A percentile compares a stretch with the other conserved stretches of the same genome.
These are phyloP conservation scores for Formica selysi DNA, from an alignment of 1,140 invertebrate species.

Conservation along the genomic window DNA sequence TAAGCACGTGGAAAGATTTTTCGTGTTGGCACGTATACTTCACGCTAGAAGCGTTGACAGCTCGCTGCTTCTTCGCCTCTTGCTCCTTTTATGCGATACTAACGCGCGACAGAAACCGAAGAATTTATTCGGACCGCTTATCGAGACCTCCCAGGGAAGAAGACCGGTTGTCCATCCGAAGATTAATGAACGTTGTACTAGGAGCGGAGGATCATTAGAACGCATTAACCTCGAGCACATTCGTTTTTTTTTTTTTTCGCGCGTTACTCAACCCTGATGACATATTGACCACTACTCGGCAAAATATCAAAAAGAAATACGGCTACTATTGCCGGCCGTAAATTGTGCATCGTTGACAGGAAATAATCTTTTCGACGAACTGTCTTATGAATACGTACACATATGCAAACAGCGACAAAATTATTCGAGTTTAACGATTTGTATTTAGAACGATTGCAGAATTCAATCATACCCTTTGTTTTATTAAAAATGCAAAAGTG, in stretches of 20 bases:
- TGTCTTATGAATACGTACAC: conserved; percentile 1
- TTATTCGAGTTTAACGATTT: conserved; percentile 15
- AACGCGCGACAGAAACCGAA: conserved; percentile 50
- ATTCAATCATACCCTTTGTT: background rate
- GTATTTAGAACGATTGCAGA: conserved; percentile 5
- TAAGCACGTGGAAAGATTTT: conserved; percentile 29
- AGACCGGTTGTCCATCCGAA: conserved; percentile 69
- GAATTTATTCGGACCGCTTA: conserved; percentile 64
- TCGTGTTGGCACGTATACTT: conserved; percentile 45
- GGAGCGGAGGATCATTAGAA: conserved; percentile 73
- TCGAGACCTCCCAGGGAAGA: conserved; percentile 63
- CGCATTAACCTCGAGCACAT: conserved; percentile 68
- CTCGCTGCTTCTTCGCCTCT: background rate
- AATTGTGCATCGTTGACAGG: conserved; percentile 24
- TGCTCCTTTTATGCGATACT: conserved; percentile 26
- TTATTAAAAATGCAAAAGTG: background rate
- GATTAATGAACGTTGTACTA: conserved; percentile 71
- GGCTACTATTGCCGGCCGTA: conserved; percentile 28
- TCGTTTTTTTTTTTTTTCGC: conserved; percentile 21
- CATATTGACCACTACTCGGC: conserved; percentile 61
- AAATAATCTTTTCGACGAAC: conserved; percentile 24
- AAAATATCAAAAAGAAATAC: conserved; percentile 51
- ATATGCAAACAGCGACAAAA: background rate
- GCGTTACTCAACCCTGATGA: conserved; percentile 66
- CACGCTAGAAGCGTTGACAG: conserved; percentile 13